Base-by-base conservation (phyloP, 2,797 vertebrate genomes). In the Rhadinocentrus ornatus region DNA sequence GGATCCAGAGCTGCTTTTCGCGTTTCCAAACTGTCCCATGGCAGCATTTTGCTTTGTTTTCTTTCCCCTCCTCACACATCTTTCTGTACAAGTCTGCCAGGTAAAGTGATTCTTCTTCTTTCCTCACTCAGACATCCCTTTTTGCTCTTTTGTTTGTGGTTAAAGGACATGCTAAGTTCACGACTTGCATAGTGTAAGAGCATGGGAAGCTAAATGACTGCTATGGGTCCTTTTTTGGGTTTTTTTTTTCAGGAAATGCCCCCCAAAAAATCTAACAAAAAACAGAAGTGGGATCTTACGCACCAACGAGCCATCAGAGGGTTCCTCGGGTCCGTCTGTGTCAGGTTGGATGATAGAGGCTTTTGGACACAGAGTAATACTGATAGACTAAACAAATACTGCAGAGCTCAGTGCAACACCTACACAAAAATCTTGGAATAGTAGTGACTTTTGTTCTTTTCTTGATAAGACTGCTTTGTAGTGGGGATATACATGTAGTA, bases 121-220 rank as follows among this genome's bases (percentile, higher is more conserved):
- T 62, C 77, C 62, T 77, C 64, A 48, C 37, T 67, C 56, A 56
- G 69, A 85, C 80, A 29, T 77, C 66, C 32, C 57, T 41, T 44
- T 56, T 58, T 53, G 8, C 46, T 55, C 54, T 35, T 58, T 63
- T 66, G 71, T 66, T 71, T 66, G 48, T 63, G 76, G 72, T 60
- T 84, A 88, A 79, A 88, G 85, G 85, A 78, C 78, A 66, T 64
- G 60, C 72, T 65, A 76, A 67, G 71, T 84, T 80, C 74, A 80
- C 71, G 77, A 86, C 82, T 92, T 93, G 92, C 90, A 93, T 92
- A 94, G 92, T 86, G 88, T 91, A 91, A 92, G 85, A 91, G 86
- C 85, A 84, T 84, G 82, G 66, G 78, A 85, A 64, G 82, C 67
- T 35, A 76, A 78, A 60, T 73, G 65, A 91, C 82, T 81, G 78